Evolutionary conservation across 2,888 invertebrate species (phyloP).

Genomic region (Nysson spinosus): DNA sequence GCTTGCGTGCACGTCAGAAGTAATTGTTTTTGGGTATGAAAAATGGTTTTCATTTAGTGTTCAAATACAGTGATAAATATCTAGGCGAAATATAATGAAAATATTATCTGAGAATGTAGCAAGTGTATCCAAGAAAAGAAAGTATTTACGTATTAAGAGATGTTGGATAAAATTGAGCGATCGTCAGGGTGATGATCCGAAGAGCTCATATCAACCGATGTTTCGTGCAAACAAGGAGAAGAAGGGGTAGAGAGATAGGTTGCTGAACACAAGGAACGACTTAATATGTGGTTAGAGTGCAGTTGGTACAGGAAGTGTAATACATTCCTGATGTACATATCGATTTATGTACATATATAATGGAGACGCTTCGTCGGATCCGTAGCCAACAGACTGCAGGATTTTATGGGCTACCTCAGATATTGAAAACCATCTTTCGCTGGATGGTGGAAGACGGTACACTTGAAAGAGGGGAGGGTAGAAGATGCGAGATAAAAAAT

Average conservation of each 20-base stretch:
- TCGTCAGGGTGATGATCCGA: constrained; percentile 2
- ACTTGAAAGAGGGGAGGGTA: constrained; percentile 6
- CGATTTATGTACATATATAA: constrained; percentile 55
- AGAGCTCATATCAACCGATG: constrained; percentile 3
- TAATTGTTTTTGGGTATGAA: no score
- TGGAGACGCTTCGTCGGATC: constrained; percentile 24
- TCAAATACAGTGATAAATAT: no score
- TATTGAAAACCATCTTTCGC: constrained; percentile 55
- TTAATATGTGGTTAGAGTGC: constrained; percentile 44
- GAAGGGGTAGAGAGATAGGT: constrained; percentile 17
- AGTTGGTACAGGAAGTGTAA: constrained; percentile 1
- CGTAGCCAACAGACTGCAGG: constrained; percentile 29
- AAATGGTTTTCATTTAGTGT: no score
- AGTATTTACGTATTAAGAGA: constrained; percentile 16
- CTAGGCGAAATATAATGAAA: no score
- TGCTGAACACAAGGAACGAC: constrained; percentile 46
- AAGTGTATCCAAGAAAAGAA: constrained; percentile 14
- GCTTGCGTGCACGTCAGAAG: no score
- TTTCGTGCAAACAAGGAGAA: constrained; percentile 35
- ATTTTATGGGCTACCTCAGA: constrained; percentile 48
- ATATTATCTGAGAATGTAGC: no score
- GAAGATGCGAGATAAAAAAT: constrained; percentile 75
- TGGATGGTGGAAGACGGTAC: constrained; percentile 10
- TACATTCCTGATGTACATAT: constrained; percentile 16
- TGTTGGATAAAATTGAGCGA: constrained; percentile 15